Base-by-base conservation (phyloP, 2,113 vertebrate species). In the Anolis sagrei region DNA sequence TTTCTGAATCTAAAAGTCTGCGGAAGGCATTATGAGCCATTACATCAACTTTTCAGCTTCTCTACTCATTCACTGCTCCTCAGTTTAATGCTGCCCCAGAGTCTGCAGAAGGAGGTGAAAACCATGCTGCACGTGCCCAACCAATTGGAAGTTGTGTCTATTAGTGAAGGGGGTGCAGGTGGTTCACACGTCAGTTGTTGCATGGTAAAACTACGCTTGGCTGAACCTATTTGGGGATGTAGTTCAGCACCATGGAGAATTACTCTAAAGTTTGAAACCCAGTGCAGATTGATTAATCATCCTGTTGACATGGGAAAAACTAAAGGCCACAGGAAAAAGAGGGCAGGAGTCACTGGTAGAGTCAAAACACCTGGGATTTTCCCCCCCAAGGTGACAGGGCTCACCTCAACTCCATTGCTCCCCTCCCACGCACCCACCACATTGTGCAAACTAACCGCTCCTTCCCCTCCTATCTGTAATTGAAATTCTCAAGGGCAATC, bases 401-500 rank as follows among this genome's bases (percentile, higher is more conserved):
- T 16, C 10, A n/a, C 4, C 1, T 39, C 14, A 27, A 36, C 4
- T 11, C 34, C 7, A 19, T 29, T 27, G 9, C 61, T 29, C 27
- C 4, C 49, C 74, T 76, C 44, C 75, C 9, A 18, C 21, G 1
- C 44, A 77, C 84, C 66, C 58, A 1, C 19, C 68, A 23, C 10
- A 49, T 8, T 6, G 0, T 7, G 5, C 29, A 6, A 7, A 19
- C 49, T 36, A 19, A 2, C 23, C 23, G 11, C 36, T 48, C 25
- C 36, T 18, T 18, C 14, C 16, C 32, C 27, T 23, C 27, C 3
- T 34, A 54, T n/a, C 54, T 39, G 1, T 29, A 48, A 79, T 21
- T 61, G 51, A 74, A 80, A 79, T 80, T 29, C 70, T 86, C 77
- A 80, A 74, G 77, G 77, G 29, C 68, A 70, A 62, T 11, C 58